phyloP scores from a whole-genome alignment of 2,797 vertebrate genomes.

The Coregonus ussuriensis region DNA sequence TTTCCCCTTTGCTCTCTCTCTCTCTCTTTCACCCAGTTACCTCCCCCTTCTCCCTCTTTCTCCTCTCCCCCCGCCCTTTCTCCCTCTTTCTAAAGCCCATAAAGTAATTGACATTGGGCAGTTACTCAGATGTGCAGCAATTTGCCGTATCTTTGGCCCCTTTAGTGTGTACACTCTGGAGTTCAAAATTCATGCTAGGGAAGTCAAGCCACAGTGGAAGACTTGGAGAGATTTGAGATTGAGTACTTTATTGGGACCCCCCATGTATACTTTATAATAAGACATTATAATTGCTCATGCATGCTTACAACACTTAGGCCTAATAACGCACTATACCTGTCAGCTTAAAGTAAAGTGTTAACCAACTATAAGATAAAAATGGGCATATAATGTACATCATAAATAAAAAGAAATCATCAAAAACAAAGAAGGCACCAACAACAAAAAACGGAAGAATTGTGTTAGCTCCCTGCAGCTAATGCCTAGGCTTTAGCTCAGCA shows the following conservation, averaged over 20 bases:
- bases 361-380: too few species aligned
- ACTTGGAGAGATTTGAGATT: constrained; percentile 52
- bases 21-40: neutral
- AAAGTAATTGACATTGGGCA: constrained; percentile 62
- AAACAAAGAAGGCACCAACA: too few species aligned
- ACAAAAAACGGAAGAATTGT: too few species aligned
- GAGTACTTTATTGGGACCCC: constrained; percentile 50
- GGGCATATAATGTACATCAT: too few species aligned
- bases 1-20: constrained; percentile 13
- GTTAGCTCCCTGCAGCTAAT: too few species aligned
- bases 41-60: too few species aligned
- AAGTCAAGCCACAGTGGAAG: constrained; percentile 57
- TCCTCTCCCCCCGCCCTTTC: neutral
- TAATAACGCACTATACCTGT: too few species aligned
- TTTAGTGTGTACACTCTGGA: constrained; percentile 63
- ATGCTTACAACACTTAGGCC: too few species aligned
- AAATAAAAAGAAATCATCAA: too few species aligned
- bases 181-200: constrained; percentile 57
- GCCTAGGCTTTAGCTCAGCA: too few species aligned
- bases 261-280: constrained; percentile 4
- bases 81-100: constrained; percentile 32
- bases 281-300: too few species aligned
- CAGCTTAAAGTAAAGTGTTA: too few species aligned
- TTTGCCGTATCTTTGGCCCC: constrained; percentile 62
- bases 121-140: constrained; percentile 42